A percentile compares a stretch with the other conserved stretches of the same genome.
Evolutionary conservation across 2,797 vertebrate species (phyloP).

Genomic region (Bucorvus abyssinicus): DNA sequence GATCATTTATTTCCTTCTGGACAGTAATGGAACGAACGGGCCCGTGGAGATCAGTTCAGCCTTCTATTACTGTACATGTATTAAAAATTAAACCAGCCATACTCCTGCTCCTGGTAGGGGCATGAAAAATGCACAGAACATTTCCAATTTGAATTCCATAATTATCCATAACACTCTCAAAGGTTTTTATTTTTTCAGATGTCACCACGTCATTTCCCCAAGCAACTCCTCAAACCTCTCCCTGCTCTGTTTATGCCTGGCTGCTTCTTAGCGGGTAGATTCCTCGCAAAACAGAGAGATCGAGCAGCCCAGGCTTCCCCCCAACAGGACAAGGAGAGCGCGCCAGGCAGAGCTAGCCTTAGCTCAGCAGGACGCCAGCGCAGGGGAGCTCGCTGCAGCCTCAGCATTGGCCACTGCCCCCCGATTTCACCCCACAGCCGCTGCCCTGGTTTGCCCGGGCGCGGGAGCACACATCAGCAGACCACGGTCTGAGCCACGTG

Average conservation of each 20-base stretch:
- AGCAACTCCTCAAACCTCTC: not conserved
- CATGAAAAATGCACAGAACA: conserved; percentile 71
- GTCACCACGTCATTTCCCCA: not conserved
- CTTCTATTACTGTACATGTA: conserved; percentile 57
- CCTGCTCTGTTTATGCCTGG: not conserved
- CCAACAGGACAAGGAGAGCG: not conserved
- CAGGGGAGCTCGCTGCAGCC: not conserved
- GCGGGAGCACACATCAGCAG: fast-evolving
- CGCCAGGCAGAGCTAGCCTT: not conserved
- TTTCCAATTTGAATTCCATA: conserved; percentile 68
- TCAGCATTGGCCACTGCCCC: too few species aligned
- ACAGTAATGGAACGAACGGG: conserved; percentile 31
- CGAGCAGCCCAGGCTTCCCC: not conserved
- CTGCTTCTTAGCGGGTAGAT: not conserved
- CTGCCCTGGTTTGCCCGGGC: fast-evolving
- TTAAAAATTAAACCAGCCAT: conserved; percentile 71
- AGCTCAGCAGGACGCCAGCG: not conserved
- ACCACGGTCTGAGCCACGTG: not conserved
- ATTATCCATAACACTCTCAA: conserved; percentile 32
- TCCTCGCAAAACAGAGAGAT: not conserved
- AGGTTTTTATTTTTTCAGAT: conserved; percentile 50
- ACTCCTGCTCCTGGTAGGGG: conserved; percentile 44
- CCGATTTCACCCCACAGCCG: fast-evolving
- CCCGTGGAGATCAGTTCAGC: conserved; percentile 32
- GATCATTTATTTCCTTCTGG: conserved; percentile 60